Base-by-base conservation (phyloP, 2,888 invertebrate species). In the Papilio protenor region DNA sequence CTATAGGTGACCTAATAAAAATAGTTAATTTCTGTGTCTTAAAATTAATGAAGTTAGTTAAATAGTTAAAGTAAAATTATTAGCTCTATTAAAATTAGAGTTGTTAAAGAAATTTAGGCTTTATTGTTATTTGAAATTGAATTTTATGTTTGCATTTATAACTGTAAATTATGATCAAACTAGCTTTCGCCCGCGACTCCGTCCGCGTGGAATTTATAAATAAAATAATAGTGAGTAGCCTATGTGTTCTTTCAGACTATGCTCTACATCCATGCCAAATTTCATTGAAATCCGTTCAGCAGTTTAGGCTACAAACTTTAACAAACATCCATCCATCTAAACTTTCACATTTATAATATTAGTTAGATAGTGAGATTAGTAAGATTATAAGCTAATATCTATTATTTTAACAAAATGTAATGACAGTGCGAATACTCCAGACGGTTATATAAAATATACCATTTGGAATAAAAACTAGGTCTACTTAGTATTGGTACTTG, bases 1-100 rank as follows among this genome's bases (percentile, higher is more conserved):
- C 66, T 45, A 66, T 45, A 66, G 45, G 66, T 66, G n/a, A 66
- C n/a, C 40, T 45, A 66, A 45, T 66, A 66, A 59, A 59, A 59
- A 23, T 27, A 21, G 57, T 21, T 21, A 57, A 21, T 21, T 21
- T 55, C 10, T 18, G 2, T 5, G 6, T 55, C 1, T 57, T 11
- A 57, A 21, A 57, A 21, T 10, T 55, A 55, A 55, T 57, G 57
- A 57, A 57, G 21, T 57, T 57, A 21, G 10, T 21, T 10, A 6
- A 2, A 52, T 14, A 16, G 52, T 5, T 52, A 3, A 18, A 52
- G 18, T 16, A 16, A 52, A n/a, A 21, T 59, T 59, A 23, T 5
- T 14, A 14, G 0, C 3, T 27, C 3, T n/a, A 18, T 18, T 6
- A 6, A 18, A n/a, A n/a, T 1, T 6, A 6, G 55, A 55, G 18